These are phyloP conservation scores for Catharus bicknelli DNA, from an alignment of 2,113 vertebrate genomes.

Conservation along the genomic window DNA sequence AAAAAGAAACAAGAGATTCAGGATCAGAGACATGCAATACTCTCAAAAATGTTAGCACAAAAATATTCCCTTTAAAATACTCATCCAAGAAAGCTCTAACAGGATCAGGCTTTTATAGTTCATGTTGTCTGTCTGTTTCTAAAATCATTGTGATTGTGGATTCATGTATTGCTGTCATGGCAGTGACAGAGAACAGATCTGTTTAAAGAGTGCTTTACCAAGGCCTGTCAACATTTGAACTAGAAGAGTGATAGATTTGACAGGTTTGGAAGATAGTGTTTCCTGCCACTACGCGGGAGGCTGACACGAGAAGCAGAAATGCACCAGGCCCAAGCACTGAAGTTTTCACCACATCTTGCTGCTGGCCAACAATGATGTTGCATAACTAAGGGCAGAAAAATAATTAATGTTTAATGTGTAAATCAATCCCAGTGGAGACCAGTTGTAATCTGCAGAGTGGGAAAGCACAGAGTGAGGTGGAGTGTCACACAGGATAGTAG, in stretches of 20 bases:
- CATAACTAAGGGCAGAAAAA: not conserved
- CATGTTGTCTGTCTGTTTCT: conserved; percentile 24
- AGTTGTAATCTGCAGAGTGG: not conserved
- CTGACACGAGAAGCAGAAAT: not conserved
- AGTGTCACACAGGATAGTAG: not conserved
- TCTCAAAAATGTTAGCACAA: not conserved
- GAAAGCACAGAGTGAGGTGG: not conserved
- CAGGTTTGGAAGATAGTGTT: conserved; percentile 18
- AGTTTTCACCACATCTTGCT: not conserved
- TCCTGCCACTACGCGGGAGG: conserved; percentile 12
- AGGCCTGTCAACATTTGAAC: conserved; percentile 42
- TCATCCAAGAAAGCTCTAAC: not conserved
- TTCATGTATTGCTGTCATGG: conserved; percentile 43
- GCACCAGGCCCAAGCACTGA: not conserved
- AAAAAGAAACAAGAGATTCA: conserved; percentile 7
- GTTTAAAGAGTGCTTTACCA: conserved; percentile 17
- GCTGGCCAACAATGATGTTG: not conserved
- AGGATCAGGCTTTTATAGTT: conserved; percentile 19
- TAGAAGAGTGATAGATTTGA: conserved; percentile 56
- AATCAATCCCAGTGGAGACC: not conserved
- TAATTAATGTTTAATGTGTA: not conserved
- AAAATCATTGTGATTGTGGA: conserved; percentile 49
- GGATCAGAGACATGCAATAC: not conserved
- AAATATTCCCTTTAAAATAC: conserved; percentile 17
- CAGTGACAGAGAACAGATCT: conserved; percentile 61